Evolutionary conservation across 2,888 invertebrate genomes (phyloP).

Genomic region (Scaptomyza caliginosa): DNA sequence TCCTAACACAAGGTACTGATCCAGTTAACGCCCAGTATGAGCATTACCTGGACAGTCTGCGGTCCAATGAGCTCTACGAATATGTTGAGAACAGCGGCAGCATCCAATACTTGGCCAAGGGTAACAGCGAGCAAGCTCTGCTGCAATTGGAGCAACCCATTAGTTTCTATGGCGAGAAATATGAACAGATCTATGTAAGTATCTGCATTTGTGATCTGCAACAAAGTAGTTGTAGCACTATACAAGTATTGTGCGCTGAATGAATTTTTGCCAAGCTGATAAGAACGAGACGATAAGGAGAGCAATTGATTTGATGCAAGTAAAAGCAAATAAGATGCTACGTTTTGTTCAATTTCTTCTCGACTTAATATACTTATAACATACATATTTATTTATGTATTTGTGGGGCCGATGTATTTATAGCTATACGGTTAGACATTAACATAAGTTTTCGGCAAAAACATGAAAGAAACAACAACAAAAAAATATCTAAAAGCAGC

Average conservation of each 20-base stretch:
- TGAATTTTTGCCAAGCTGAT: conserved; percentile 56
- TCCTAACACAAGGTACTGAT: conserved; percentile 41
- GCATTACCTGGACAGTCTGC: conserved; percentile 77
- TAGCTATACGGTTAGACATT: conserved; percentile 43
- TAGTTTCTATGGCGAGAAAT: conserved; percentile 90
- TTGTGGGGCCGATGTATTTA: conserved; percentile 44
- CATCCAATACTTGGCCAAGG: conserved; percentile 72
- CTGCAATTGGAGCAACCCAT: conserved; percentile 86
- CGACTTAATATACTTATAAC: neutral
- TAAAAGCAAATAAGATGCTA: conserved; percentile 34
- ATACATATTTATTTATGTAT: neutral
- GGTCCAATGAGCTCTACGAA: conserved; percentile 78
- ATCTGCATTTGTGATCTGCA: neutral
- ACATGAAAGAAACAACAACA: conserved; percentile 55
- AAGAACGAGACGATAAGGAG: conserved; percentile 18
- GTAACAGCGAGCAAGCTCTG: conserved; percentile 80
- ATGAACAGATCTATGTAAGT: conserved; percentile 93
- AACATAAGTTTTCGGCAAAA: conserved; percentile 69
- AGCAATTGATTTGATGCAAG: conserved; percentile 33
- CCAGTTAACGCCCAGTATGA: conserved; percentile 69
- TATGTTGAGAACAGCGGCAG: conserved; percentile 61
- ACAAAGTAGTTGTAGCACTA: conserved; percentile 25
- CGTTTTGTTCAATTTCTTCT: conserved; percentile 32
- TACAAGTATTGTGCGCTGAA: conserved; percentile 49
- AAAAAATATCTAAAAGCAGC: conserved; percentile 3